These are phyloP conservation scores for Luidia sarsii DNA, from an alignment of 53 echinoderm and acorn worm genomes.

Conservation along the genomic window DNA sequence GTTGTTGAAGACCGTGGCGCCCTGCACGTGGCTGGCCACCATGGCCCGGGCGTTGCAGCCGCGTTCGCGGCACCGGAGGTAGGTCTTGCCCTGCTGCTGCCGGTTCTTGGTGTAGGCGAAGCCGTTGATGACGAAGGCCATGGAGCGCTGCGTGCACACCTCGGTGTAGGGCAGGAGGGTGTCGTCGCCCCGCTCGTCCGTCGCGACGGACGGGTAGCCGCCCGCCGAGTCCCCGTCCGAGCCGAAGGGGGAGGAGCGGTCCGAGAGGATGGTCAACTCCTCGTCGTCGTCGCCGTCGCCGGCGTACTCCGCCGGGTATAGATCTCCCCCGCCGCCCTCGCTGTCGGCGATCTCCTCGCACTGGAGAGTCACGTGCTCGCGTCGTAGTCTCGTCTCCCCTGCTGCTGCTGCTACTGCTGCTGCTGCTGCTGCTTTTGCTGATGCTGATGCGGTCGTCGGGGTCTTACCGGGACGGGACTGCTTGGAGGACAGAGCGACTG, in stretches of 20 bases:
- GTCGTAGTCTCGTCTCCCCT: background rate
- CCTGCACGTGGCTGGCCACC: constrained; percentile 16
- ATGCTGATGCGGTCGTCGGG: too few species aligned
- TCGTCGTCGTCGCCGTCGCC: constrained; percentile 29
- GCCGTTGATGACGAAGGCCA: constrained; percentile 34
- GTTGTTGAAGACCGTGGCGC: constrained; percentile 40
- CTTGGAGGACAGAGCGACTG: too few species aligned
- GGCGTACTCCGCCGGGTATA: too few species aligned
- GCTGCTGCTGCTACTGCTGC: too few species aligned
- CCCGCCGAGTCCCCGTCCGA: constrained; percentile 4
- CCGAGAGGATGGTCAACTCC: constrained; percentile 13
- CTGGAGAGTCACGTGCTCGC: constrained; percentile 28
- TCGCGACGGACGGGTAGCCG: background rate
- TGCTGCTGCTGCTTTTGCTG: too few species aligned
- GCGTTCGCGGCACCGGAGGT: constrained; percentile 33
- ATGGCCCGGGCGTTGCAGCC: constrained; percentile 36
- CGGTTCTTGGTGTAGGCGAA: constrained; percentile 44
- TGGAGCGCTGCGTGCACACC: constrained; percentile 28
- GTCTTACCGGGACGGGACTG: too few species aligned
- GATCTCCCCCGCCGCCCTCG: too few species aligned
- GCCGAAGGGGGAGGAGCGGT: constrained; percentile 10
- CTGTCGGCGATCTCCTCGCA: constrained; percentile 38
- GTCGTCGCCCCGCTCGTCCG: background rate
- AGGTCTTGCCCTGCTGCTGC: constrained; percentile 34
- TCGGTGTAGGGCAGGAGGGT: constrained; percentile 20